Percentiles rank a stretch among this genome's conserved stretches.
phyloP scores from a whole-genome alignment of 2,888 invertebrate genomes.

The Ophioninae sp. region DNA sequence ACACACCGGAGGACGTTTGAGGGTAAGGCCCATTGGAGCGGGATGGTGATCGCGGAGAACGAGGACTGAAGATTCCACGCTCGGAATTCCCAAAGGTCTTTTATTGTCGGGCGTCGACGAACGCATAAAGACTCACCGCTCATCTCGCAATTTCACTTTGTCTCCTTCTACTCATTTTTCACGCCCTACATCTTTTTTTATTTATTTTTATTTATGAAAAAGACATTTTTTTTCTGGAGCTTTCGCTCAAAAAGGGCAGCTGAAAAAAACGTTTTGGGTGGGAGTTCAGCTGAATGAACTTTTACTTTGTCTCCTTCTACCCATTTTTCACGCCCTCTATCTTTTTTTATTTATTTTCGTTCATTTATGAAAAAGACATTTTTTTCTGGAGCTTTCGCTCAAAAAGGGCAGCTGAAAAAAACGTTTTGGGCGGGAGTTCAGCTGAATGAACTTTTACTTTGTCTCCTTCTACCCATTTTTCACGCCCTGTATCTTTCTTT shows the following conservation, averaged over 20 bases:
- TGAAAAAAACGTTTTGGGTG: neutral
- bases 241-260: too few species aligned
- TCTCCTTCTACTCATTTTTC: constrained; percentile 2
- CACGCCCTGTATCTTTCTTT: neutral
- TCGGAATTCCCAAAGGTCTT: constrained; percentile 58
- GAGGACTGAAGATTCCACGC: constrained; percentile 52
- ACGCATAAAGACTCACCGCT: constrained; percentile 51
- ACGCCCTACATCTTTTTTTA: neutral
- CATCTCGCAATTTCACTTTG: constrained; percentile 9
- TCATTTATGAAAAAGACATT: too few species aligned
- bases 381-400: too few species aligned
- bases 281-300: too few species aligned
- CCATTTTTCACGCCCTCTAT: constrained; percentile 1
- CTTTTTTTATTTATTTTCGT: neutral
- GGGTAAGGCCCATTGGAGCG: constrained; percentile 32
- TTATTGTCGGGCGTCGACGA: constrained; percentile 61
- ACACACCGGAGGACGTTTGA: constrained; percentile 25
- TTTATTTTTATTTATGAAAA: neutral
- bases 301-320: constrained; percentile 1
- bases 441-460: too few species aligned
- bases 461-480: constrained; percentile 1
- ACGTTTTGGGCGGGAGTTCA: neutral
- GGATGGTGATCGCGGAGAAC: constrained; percentile 32
- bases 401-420: neutral
- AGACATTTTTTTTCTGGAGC: too few species aligned